Conservation (phyloP, 1,140 invertebrate genomes). For the Ooceraea biroi region DNA sequence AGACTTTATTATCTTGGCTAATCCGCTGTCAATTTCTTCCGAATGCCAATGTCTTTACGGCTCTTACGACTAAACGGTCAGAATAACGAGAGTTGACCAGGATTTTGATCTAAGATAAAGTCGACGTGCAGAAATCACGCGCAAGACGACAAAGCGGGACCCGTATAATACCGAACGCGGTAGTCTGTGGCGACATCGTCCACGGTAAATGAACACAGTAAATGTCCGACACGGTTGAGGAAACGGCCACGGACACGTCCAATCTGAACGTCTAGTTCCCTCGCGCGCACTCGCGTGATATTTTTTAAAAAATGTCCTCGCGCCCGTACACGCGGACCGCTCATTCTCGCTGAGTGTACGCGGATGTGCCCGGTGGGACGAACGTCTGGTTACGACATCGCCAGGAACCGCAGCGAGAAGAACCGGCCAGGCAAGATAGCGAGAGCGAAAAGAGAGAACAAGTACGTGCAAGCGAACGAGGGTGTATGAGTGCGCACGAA, state of each 20-base stretch:
- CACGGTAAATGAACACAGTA: slow-evolving; percentile 51
- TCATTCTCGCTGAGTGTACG: slow-evolving; percentile 26
- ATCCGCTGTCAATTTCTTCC: no score
- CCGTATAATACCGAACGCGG: neutral
- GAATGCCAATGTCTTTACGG: neutral
- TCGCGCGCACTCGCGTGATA: slow-evolving; percentile 6
- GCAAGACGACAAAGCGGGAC: slow-evolving; percentile 7
- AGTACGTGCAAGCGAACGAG: neutral
- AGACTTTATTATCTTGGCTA: no score
- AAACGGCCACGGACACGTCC: slow-evolving; percentile 31
- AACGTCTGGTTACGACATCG: slow-evolving; percentile 55
- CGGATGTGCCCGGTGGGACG: slow-evolving; percentile 48
- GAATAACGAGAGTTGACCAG: no score
- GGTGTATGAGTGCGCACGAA: neutral
- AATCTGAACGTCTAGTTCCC: slow-evolving; percentile 43
- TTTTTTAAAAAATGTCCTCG: slow-evolving; percentile 46
- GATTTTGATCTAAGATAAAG: slow-evolving; percentile 20
- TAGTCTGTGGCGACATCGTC: slow-evolving; percentile 41
- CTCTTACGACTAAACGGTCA: neutral
- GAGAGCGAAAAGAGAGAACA: neutral
- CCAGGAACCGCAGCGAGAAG: slow-evolving; percentile 1
- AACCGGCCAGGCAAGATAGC: neutral
- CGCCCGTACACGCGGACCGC: neutral
- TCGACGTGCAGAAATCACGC: neutral
- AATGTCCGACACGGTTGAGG: slow-evolving; percentile 22